Percentiles rank a stretch among this genome's conserved stretches.
These are phyloP conservation scores for Merops nubicus DNA, from an alignment of 2,113 vertebrate species.

Conservation along the genomic window DNA sequence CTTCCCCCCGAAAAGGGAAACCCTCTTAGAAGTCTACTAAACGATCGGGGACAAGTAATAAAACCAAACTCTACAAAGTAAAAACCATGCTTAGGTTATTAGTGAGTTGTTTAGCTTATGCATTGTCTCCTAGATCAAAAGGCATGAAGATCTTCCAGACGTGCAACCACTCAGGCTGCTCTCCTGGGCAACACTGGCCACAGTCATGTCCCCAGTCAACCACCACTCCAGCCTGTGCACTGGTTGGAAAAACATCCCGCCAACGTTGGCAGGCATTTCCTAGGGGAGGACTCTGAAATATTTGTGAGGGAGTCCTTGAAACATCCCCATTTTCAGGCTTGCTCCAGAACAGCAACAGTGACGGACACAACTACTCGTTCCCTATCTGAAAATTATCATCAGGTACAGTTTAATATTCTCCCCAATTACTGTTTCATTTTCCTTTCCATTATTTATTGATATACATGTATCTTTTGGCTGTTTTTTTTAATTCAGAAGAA, in stretches of 20 bases:
- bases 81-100: not conserved
- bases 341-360: not conserved
- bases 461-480: not conserved
- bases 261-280: not conserved
- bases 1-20: not conserved
- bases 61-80: not conserved
- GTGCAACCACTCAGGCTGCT: accelerated
- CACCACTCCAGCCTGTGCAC: not conserved
- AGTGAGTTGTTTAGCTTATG: not conserved
- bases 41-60: accelerated
- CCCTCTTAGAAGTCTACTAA: not conserved
- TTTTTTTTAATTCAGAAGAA: not conserved
- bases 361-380: not conserved
- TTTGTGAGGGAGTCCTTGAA: not conserved
- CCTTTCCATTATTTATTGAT: not conserved
- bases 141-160: not conserved
- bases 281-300: not conserved
- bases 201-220: not conserved
- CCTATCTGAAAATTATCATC: not conserved
- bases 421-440: not conserved
- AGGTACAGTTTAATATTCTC: not conserved
- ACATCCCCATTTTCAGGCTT: not conserved
- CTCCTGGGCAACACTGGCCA: not conserved
- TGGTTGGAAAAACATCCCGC: not conserved
- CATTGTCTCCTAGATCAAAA: not conserved